Conservation (phyloP, 2,797 vertebrate genomes). For the Lepidocolaptes lacrymiger region DNA sequence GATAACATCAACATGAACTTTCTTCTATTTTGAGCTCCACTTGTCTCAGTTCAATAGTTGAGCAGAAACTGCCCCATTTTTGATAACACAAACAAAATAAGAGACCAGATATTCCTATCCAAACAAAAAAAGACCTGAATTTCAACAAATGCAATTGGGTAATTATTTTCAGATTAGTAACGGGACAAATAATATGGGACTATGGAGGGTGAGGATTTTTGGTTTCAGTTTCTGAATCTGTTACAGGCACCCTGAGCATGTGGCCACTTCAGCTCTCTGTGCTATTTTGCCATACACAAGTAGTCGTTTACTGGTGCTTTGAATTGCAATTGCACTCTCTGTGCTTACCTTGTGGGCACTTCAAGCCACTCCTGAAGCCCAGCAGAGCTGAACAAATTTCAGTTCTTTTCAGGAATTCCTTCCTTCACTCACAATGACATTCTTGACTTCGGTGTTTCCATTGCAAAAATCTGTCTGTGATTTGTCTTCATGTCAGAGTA, state of each 20-base stretch:
- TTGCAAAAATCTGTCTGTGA: not conserved
- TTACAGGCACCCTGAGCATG: accelerated
- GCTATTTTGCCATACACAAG: not conserved
- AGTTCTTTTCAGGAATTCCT: not conserved
- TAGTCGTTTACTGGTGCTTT: not conserved
- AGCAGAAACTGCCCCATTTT: not conserved
- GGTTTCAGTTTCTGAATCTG: not conserved
- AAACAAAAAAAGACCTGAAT: not conserved
- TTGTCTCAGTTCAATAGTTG: not conserved
- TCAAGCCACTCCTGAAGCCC: not conserved
- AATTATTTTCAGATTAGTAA: not conserved
- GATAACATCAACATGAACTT: not conserved
- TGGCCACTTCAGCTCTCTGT: not conserved
- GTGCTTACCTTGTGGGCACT: not conserved
- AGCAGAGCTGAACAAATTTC: not conserved
- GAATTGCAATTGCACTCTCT: not conserved
- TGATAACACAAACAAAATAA: not conserved
- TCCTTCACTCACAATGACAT: not conserved
- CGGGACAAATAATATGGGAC: not conserved
- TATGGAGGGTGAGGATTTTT: not conserved
- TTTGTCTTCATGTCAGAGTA: not conserved
- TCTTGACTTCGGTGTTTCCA: not conserved
- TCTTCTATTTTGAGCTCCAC: not conserved
- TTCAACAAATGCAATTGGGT: not conserved
- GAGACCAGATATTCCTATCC: not conserved